phyloP scores from a whole-genome alignment of 2,113 vertebrate species.

The Alligator mississippiensis region DNA sequence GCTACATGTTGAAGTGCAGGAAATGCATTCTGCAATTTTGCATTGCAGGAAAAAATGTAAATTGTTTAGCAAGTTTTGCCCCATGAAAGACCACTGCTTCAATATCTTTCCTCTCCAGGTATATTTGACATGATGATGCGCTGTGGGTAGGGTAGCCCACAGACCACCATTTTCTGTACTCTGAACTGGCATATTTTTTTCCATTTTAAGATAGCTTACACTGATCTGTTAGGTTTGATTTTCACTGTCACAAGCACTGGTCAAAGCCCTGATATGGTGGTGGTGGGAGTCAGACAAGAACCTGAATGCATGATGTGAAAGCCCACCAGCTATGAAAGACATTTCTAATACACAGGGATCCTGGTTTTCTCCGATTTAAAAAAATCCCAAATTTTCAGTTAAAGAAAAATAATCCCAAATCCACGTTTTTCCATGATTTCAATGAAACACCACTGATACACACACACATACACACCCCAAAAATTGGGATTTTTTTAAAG shows the following conservation, averaged over 20 bases:
- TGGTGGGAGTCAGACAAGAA: fast-evolving
- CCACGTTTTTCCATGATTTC: not conserved
- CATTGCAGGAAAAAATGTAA: not conserved
- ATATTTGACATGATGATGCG: not conserved
- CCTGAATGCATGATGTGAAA: not conserved
- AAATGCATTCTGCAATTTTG: too few species aligned
- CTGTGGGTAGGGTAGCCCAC: not conserved
- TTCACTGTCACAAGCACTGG: not conserved
- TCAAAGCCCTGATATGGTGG: not conserved
- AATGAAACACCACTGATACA: not conserved
- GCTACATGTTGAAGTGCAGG: slow-evolving; percentile 51
- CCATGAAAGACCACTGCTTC: slow-evolving; percentile 33
- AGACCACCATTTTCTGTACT: not conserved
- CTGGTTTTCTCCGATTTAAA: too few species aligned
- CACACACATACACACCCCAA: not conserved
- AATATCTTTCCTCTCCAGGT: slow-evolving; percentile 1
- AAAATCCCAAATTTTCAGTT: too few species aligned
- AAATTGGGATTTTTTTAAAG: not conserved
- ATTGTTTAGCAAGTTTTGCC: slow-evolving; percentile 52
- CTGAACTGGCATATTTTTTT: not conserved
- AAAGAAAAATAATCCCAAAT: too few species aligned
- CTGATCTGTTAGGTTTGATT: not conserved
- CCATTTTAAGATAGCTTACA: not conserved
- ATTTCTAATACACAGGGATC: too few species aligned
- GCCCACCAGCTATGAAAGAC: not conserved